Evolutionary conservation across 2,888 invertebrate genomes (phyloP).

Genomic region (Troilus luridus): DNA sequence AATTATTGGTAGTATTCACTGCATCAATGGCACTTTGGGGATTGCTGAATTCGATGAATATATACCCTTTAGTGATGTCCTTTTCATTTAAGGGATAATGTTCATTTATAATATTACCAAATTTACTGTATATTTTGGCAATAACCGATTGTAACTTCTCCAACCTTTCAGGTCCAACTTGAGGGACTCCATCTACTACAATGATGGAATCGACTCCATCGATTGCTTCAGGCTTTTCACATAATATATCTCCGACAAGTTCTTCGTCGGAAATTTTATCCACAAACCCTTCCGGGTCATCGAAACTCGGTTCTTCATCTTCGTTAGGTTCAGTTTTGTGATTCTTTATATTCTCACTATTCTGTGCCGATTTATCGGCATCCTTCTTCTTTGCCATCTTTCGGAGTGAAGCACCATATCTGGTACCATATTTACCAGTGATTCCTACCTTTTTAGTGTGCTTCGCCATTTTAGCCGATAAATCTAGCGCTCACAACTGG

Average conservation of each 20-base stretch:
- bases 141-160: slow-evolving; percentile 95
- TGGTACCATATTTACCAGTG: slow-evolving; percentile 99
- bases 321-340: slow-evolving; percentile 81
- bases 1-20: slow-evolving; percentile 88
- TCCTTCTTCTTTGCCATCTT: slow-evolving; percentile 72
- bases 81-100: slow-evolving; percentile 88
- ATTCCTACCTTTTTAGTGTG: slow-evolving; percentile 99
- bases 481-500: too few relatives aligned
- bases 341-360: slow-evolving; percentile 70
- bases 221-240: slow-evolving; percentile 91
- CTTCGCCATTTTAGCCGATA: too few relatives aligned
- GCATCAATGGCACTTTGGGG: slow-evolving; percentile 90
- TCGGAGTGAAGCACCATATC: slow-evolving; percentile 96
- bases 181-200: slow-evolving; percentile 96
- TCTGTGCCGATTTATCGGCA: slow-evolving; percentile 70
- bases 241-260: slow-evolving; percentile 90
- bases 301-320: slow-evolving; percentile 93
- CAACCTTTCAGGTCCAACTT: slow-evolving; percentile 91
- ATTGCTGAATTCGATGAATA: slow-evolving; percentile 92
- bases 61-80: slow-evolving; percentile 91
- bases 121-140: slow-evolving; percentile 90
- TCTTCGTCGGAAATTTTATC: slow-evolving; percentile 95
- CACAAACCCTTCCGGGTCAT: slow-evolving; percentile 93
- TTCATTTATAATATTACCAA: slow-evolving; percentile 89
- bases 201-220: slow-evolving; percentile 97